A percentile compares a stretch with the other conserved stretches of the same genome.
phyloP scores from a whole-genome alignment of 1,140 invertebrate genomes.

The Hypsibius dujardini region DNA sequence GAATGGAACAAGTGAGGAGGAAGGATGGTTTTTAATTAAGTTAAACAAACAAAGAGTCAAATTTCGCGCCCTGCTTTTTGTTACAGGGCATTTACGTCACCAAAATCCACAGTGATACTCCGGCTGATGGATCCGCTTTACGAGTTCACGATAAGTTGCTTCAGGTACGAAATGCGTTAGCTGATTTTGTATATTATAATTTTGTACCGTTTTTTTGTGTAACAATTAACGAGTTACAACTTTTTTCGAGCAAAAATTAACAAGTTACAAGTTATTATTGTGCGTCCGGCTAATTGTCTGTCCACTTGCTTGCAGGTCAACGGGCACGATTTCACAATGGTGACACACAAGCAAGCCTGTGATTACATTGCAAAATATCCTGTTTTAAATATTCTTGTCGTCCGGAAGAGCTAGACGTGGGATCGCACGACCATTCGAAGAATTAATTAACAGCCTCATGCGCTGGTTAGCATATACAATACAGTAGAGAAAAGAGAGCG shows the following conservation, averaged over 20 bases:
- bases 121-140: conserved; percentile 81
- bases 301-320: conserved; percentile 58
- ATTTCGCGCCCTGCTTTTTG: conserved; percentile 24
- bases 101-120: conserved; percentile 78
- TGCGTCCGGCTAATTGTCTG: too few relatives aligned
- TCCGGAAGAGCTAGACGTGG: conserved; percentile 52
- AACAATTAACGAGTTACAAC: conserved; percentile 3
- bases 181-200: too few relatives aligned
- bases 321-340: conserved; percentile 91
- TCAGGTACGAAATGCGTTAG: conserved; percentile 32
- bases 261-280: too few relatives aligned
- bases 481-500: too few relatives aligned
- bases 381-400: conserved; percentile 81
- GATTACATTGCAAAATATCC: conserved; percentile 92
- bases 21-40: too few relatives aligned
- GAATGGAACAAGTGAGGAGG: too few relatives aligned
- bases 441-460: too few relatives aligned
- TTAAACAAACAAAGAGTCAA: too few relatives aligned
- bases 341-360: conserved; percentile 95
- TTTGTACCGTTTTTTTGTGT: neutral
- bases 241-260: too few relatives aligned
- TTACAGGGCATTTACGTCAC: conserved; percentile 93
- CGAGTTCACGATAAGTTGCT: conserved; percentile 90
- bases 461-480: too few relatives aligned
- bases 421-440: too few relatives aligned